A percentile compares a stretch with the other conserved stretches of the same genome.
phyloP scores from a whole-genome alignment of 2,797 vertebrate genomes.

The Pangasius krempfi region DNA sequence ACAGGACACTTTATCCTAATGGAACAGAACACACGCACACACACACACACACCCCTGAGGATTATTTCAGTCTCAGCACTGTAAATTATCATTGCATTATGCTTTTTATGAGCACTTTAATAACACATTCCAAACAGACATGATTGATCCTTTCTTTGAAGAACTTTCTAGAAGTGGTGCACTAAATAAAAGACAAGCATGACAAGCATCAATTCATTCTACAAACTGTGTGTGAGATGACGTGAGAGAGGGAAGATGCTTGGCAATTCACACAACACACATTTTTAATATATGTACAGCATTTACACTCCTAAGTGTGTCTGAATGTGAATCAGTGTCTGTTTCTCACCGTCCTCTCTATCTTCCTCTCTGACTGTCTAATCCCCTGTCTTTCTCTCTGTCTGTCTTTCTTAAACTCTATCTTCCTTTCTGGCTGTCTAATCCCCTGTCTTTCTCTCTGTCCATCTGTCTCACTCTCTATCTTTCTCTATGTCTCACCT shows the following conservation, averaged over 20 bases:
- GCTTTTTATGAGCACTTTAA: slow-evolving; percentile 36
- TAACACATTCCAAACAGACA: not conserved
- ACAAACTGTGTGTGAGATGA: not conserved
- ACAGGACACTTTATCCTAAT: slow-evolving; percentile 38
- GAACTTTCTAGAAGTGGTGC: not conserved
- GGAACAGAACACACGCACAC: slow-evolving; percentile 10
- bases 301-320: not conserved
- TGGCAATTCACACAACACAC: not conserved
- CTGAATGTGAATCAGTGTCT: not conserved
- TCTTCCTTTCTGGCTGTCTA: not conserved
- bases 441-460: not conserved
- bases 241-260: not conserved
- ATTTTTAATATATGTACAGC: not conserved
- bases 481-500: no score
- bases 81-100: slow-evolving; percentile 41
- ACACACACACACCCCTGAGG: slow-evolving; percentile 33
- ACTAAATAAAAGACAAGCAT: slow-evolving; percentile 17
- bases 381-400: not conserved
- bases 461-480: not conserved
- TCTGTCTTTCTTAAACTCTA: not conserved
- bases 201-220: not conserved
- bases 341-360: not conserved
- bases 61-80: slow-evolving; percentile 28
- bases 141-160: not conserved
- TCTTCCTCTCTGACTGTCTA: not conserved